Base-by-base conservation (phyloP, 1,140 invertebrate genomes). In the Bombus fervidus region DNA sequence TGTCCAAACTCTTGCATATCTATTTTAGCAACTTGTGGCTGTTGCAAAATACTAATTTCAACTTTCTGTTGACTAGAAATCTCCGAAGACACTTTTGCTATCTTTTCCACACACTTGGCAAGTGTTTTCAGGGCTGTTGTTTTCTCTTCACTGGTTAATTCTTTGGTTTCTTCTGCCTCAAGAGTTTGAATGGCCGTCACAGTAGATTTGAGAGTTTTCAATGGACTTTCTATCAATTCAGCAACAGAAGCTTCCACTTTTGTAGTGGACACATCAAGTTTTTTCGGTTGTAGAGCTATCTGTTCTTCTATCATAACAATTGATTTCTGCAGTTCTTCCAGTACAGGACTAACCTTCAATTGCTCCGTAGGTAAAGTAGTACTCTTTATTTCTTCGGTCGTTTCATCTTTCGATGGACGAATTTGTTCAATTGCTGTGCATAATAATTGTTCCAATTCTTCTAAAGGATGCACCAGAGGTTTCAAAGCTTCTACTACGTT, bases 21-120 rank as follows among this genome's bases (percentile, higher is more conserved):
- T 1, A 76, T 28, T 2, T 81, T 39, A 3, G 69, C 84, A 12
- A 57, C 22, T 22, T 81, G 77, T 22, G 77, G 71, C 47, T 64
- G 74, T 8, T 31, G 64, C 34, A 31, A 53, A 34, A 41, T 57
- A 25, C 72, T 81, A 2, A 31, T 12, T 9, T 73, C 41, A 3
- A 62, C 18, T n/a, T 85, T 81, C 34, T 68, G 68, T 3, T 68
- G 34, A 15, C 18, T 66, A 9, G 71, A 39, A 22, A 37, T 39
- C 1, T 15, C 39, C 0, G 72, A 86, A 18, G 62, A 82, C 15
- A 81, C 62, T 39, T 83, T n/a, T 37, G 72, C 76, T 25, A 84
- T 79, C 15, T 87, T 34, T 66, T 86, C 78, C 3, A 87, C 22
- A 5, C 47, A 81, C 8, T 81, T 72, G 4, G 78, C 86, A 5